Evolutionary conservation across 2,113 vertebrate genomes (phyloP), one percentile per base, ranked within the genome.

Genomic region (Egretta garzetta): DNA sequence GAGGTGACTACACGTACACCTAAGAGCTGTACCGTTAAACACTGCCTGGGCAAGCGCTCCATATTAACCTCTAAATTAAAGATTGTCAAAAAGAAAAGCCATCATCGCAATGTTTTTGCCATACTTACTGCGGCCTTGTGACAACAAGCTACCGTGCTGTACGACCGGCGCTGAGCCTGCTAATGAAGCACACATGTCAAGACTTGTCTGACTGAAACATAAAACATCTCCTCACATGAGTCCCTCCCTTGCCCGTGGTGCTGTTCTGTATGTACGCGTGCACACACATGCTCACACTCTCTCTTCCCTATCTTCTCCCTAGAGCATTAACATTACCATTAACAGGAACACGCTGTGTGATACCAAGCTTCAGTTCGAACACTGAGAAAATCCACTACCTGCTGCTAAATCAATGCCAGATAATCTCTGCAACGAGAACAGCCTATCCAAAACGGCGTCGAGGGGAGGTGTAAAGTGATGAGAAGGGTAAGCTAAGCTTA

Each of bases 121-220:
- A 2, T 75, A 26, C 49, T 87, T 84, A 66, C 39, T 81, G 19
- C 35, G 53, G 86, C 23, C 80, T 62, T 66, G 56, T 88, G 89
- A 88, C 83, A 90, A 64, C 47, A 63, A 91, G 47, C 90, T 75
- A 53, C 56, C 52, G 30, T 52, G 10, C 37, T n/a, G 43, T 22
- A 32, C 55, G 53, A 32, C 33, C 66, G 81, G 66, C 1, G 10
- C 76, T 74, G 55, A 96, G 75, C 39, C 73, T 81, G 76, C 64
- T 88, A 91, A 81, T 24, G 63, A 91, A 73, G 85, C 80, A 60
- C 71, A 75, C 95, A 37, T 93, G 97, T 96, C 95, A 96, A 91
- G 96, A 87, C 97, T 96, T 96, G 97, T 75, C 91, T 92, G 50
- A 50, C 79, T 67, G 63, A 87, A 85, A 77, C 37, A 94, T 71